These are phyloP conservation scores for Drosophila ercepeae DNA, from an alignment of 1,140 invertebrate species.

Conservation along the genomic window DNA sequence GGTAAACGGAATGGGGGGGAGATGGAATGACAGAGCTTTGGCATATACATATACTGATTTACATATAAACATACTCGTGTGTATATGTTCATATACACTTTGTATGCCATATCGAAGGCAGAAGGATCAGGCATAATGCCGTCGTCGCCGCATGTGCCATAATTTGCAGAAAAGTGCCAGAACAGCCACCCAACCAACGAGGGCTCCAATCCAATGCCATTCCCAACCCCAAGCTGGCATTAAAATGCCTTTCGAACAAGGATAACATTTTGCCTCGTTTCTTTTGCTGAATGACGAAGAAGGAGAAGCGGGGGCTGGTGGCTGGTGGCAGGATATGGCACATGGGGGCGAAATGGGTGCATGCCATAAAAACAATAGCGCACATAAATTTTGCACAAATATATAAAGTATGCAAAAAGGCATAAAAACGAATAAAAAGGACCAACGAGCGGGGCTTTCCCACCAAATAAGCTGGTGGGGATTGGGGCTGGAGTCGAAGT, in stretches of 20 bases:
- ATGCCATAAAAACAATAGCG: constrained; percentile 83
- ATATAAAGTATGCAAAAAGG: constrained; percentile 83
- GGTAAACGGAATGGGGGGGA: not conserved
- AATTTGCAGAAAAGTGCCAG: constrained; percentile 75
- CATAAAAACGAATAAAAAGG: constrained; percentile 65
- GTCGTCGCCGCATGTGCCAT: constrained; percentile 70
- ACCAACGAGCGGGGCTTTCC: not conserved
- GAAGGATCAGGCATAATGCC: constrained; percentile 75
- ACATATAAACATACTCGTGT: constrained; percentile 25
- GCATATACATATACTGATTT: constrained; percentile 38
- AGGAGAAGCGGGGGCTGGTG: constrained; percentile 14
- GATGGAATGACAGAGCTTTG: constrained; percentile 19
- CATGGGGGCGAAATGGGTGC: constrained; percentile 72
- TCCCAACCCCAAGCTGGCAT: constrained; percentile 21
- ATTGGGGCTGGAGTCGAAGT: not conserved
- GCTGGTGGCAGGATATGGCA: constrained; percentile 57
- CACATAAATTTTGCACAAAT: constrained; percentile 82
- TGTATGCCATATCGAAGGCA: constrained; percentile 44
- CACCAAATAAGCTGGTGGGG: constrained; percentile 22
- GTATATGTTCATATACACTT: constrained; percentile 24
- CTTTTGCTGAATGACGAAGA: constrained; percentile 19
- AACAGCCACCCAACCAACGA: constrained; percentile 44
- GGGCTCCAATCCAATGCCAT: constrained; percentile 10
- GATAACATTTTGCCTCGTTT: constrained; percentile 59
- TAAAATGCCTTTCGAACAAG: constrained; percentile 62